Percentiles rank a stretch among this genome's conserved stretches.
Evolutionary conservation across 2,113 vertebrate species (phyloP).

Genomic region (Clarias magur): DNA sequence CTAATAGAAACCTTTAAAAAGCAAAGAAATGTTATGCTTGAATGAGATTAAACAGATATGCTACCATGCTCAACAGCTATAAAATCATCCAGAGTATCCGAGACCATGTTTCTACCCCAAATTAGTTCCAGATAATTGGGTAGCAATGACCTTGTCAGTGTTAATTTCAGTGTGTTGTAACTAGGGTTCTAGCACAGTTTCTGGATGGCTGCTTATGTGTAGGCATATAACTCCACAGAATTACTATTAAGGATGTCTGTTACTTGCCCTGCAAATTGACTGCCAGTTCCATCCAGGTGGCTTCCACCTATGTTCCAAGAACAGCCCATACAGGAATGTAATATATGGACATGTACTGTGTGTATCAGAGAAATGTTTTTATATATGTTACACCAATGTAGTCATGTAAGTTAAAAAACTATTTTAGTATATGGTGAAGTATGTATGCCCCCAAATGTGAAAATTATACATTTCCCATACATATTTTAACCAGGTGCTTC

Average conservation of each 20-base stretch:
- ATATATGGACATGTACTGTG: too few relatives aligned
- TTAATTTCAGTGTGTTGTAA: constrained; percentile 74
- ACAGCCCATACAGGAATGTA: background rate
- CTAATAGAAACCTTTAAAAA: background rate
- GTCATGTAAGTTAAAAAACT: too few relatives aligned
- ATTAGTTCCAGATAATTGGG: constrained; percentile 90
- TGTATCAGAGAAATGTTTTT: too few relatives aligned
- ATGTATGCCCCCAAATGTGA: too few relatives aligned
- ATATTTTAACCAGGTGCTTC: too few relatives aligned
- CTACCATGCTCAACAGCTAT: constrained; percentile 1
- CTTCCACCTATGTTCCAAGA: background rate
- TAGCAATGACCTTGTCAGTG: constrained; percentile 87
- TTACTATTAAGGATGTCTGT: background rate
- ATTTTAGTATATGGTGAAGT: too few relatives aligned
- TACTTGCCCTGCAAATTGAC: background rate
- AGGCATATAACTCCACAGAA: background rate
- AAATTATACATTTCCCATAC: too few relatives aligned
- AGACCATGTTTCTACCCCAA: constrained; percentile 82
- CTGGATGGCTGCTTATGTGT: constrained; percentile 70
- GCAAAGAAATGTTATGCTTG: background rate
- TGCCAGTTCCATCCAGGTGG: background rate
- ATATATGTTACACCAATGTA: too few relatives aligned
- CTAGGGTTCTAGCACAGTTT: constrained; percentile 73
- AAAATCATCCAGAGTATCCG: constrained; percentile 47
- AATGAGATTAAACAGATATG: constrained; percentile 11